phyloP scores from a whole-genome alignment of 1,140 invertebrate genomes.

The Trichonephila clavipes region DNA sequence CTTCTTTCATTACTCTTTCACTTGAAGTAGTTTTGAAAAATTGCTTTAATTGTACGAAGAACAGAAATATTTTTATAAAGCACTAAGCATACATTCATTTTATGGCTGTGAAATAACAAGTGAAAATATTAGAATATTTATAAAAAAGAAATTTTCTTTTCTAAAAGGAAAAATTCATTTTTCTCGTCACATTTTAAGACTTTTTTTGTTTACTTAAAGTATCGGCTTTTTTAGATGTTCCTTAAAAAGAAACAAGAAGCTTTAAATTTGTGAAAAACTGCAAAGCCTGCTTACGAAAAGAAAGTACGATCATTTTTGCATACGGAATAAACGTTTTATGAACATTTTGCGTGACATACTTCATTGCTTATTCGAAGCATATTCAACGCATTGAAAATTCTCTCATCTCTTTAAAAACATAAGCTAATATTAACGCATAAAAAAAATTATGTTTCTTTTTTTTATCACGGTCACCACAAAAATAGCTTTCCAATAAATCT shows the following conservation, averaged over 20 bases:
- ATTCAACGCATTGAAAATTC: conserved; percentile 43
- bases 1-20: too few relatives aligned
- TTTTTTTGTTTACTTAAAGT: neutral
- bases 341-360: conserved; percentile 58
- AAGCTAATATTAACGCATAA: conserved; percentile 49
- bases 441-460: neutral
- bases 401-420: conserved; percentile 36
- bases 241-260: neutral
- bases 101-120: too few relatives aligned
- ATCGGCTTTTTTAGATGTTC: neutral
- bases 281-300: neutral
- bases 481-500: conserved; percentile 33
- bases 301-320: conserved; percentile 4
- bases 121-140: too few relatives aligned
- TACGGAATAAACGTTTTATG: conserved; percentile 58
- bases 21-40: too few relatives aligned
- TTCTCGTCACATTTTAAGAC: too few relatives aligned
- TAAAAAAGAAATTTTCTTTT: too few relatives aligned
- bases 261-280: conserved; percentile 24
- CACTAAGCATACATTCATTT: too few relatives aligned
- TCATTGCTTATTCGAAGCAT: conserved; percentile 45
- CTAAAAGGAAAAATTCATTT: too few relatives aligned
- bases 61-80: too few relatives aligned
- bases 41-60: too few relatives aligned
- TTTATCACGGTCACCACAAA: neutral